Evolutionary conservation across 2,888 invertebrate species (phyloP), one percentile per base, ranked within the genome.

Genomic region (Strigamia transsilvanica): DNA sequence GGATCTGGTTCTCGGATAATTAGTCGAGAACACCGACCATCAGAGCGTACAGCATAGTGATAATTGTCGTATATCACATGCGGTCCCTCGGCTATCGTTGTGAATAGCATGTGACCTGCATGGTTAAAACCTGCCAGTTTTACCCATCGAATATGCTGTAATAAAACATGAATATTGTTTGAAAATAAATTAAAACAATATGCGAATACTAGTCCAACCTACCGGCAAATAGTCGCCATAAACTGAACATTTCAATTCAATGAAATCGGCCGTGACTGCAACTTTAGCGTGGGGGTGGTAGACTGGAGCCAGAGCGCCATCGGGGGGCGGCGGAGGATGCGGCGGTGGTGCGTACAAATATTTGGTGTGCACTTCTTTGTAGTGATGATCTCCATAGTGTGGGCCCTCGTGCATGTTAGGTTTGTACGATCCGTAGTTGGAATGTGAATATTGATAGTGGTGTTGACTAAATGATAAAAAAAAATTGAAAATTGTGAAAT

Each of bases 1-100:
- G 83, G 83, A 81, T 83, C 83, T 51, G 83, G 83, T 81, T 82
- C 82, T 34, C 83, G 51, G 46, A 83, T 83, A 38, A 83, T 83
- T 23, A 83, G 66, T 23, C 83, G 32, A 23, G 83, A 83, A 27
- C 82, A 82, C 15, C 66, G 46, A 10, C 83, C 83, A 66, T 83
- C 83, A 12, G 83, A 82, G 41, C 83, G 51, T n/a, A 83, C 83
- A 18, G 81, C 82, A 18, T 79, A 83, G 79, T 83, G 83, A 66
- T 83, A 83, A 51, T 18, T 80, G 66, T 83, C 83, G 38, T 80
- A 82, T 7, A 83, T 46, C 34, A 83, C 56, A 32, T 82, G 83
- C 34, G 73, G 80, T 41, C 83, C 83, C 42, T 83, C 83, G 21
- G 83, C 83, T 23, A 83, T 82, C 12, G 83, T 83, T 13, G 83